Evolutionary conservation across 2,888 invertebrate species (phyloP), one percentile per base, ranked within the genome.

Genomic region (Pandemis cinnamomeana): DNA sequence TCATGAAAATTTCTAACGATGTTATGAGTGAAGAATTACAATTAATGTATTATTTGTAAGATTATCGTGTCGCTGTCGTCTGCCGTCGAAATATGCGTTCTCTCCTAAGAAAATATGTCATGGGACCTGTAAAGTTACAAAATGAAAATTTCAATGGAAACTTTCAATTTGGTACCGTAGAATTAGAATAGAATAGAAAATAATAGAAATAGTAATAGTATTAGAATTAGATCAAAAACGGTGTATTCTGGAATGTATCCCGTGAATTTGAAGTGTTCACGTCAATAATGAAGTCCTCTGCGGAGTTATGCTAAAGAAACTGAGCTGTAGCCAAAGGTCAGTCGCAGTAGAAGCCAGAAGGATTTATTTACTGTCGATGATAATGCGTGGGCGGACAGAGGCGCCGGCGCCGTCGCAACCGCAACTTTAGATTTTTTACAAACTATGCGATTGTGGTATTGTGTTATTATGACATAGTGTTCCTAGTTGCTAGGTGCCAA

Each of bases 331-430:
- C 51, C 44, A 58, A 46, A 68, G 55, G 67, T 55, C 67, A 58
- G 27, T 55, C 11, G 42, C 55, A 55, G 44, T 55, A 11, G 48
- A 55, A 58, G 58, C 58, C 27, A 55, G n/a, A 51, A 68, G 67
- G 67, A 68, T 68, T 68, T 68, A 55, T 67, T 20, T 44, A 68
- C 44, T 55, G 58, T 13, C 44, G 55, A 55, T 55, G 61, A 69
- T 72, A 75, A 66, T 68, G 75, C 72, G 79, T 78, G 80, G 79
- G 79, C 73, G 80, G 79, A 66, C 76, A 41, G 48, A 63, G 69
- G 48, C 62, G 71, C 77, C 67, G 78, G 75, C 79, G 80, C 79
- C 77, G 76, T 73, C 75, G 75, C 72, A 74, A 71, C 74, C 72
- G 71, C 72, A 77, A 74, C 76, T 77, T 76, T 76, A 75, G 74